Evolutionary conservation across 1,140 invertebrate genomes (phyloP).

Genomic region (Drosophila ambigua): DNA sequence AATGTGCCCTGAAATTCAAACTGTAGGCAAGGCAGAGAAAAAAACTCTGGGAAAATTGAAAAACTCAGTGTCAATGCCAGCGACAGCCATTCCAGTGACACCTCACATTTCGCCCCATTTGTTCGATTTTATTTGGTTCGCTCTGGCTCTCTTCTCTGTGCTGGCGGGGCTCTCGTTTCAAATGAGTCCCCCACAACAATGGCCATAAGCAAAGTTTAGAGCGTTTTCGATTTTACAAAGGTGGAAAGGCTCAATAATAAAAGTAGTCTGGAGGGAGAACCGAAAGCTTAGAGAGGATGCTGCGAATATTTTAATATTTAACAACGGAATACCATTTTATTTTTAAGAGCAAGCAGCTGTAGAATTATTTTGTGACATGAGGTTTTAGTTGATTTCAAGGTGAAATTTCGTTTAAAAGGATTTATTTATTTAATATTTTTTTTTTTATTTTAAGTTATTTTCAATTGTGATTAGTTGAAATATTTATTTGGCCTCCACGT

Average conservation of each 20-base stretch:
- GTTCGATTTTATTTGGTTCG: slow-evolving; percentile 40
- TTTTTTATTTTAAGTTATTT: too few species aligned
- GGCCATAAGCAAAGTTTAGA: slow-evolving; percentile 21
- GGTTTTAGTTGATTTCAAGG: too few species aligned
- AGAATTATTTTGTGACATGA: too few species aligned
- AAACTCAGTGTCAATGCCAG: slow-evolving; percentile 50
- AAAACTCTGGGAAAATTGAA: slow-evolving; percentile 37
- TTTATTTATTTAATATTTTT: too few species aligned
- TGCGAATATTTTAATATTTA: too few species aligned
- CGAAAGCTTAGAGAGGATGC: too few species aligned
- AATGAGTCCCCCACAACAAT: slow-evolving; percentile 30
- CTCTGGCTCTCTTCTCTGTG: neutral
- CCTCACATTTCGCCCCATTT: slow-evolving; percentile 41
- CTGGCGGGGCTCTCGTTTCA: slow-evolving; percentile 33
- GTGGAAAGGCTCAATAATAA: neutral
- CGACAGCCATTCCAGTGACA: slow-evolving; percentile 45
- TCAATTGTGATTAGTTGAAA: too few species aligned
- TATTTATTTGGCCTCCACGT: too few species aligned
- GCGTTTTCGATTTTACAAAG: slow-evolving; percentile 28
- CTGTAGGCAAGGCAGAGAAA: neutral
- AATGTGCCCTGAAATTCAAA: slow-evolving; percentile 42
- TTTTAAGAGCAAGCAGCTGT: too few species aligned
- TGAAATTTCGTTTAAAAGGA: too few species aligned
- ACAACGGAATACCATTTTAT: too few species aligned
- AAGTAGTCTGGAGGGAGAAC: neutral